phyloP scores from a whole-genome alignment of 2,888 invertebrate species.

The Augochlorella aurata region DNA sequence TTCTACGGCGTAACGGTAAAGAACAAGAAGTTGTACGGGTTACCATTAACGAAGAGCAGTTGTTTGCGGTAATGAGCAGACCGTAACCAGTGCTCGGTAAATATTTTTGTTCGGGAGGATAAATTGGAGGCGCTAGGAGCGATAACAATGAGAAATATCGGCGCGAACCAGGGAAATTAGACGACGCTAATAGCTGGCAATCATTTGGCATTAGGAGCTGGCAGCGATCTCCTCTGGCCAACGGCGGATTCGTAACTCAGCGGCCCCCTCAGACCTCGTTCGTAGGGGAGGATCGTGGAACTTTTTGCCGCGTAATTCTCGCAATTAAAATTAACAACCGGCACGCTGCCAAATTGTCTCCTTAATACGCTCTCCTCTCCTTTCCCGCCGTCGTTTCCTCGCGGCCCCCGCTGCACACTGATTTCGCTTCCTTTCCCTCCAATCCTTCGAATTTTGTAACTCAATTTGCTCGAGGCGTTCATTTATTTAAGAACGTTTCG shows the following conservation, averaged over 20 bases:
- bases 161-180: conserved; percentile 24
- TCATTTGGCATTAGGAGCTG: conserved; percentile 48
- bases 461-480: too few relatives aligned
- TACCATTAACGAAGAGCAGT: too few relatives aligned
- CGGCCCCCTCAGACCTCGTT: conserved; percentile 17
- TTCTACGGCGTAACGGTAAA: too few relatives aligned
- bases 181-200: conserved; percentile 41
- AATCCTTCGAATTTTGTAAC: background rate
- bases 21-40: too few relatives aligned
- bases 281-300: conserved; percentile 43
- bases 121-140: background rate
- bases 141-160: conserved; percentile 3
- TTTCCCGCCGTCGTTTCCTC: conserved; percentile 51
- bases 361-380: conserved; percentile 72
- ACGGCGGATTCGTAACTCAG: conserved; percentile 50
- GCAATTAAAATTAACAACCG: conserved; percentile 81
- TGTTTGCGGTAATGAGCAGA: too few relatives aligned
- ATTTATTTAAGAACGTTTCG: too few relatives aligned
- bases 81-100: too few relatives aligned
- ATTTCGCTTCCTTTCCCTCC: background rate
- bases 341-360: conserved; percentile 80
- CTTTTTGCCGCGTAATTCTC: conserved; percentile 77
- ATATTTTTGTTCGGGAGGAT: too few relatives aligned
- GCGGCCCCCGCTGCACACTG: background rate
- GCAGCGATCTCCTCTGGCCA: conserved; percentile 25